Evolutionary conservation across 2,797 vertebrate species (phyloP).

Genomic region (Ctenopoma multispine): DNA sequence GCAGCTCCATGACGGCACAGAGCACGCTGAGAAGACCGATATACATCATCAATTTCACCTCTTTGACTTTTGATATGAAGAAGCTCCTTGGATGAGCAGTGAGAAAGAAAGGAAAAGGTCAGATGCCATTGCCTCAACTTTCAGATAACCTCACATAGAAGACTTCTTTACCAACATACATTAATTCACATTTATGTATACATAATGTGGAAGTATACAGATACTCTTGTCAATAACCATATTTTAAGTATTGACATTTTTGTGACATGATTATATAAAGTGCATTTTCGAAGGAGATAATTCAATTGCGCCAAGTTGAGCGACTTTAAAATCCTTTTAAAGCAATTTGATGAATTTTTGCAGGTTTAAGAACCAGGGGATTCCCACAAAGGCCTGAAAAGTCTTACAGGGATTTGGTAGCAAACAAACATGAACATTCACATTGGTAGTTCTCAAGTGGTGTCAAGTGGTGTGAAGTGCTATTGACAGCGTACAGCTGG

Average conservation of each 20-base stretch:
- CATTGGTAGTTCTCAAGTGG: slow-evolving; percentile 35
- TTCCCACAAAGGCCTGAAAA: slow-evolving; percentile 24
- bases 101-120: too few relatives aligned
- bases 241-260: slow-evolving; percentile 1
- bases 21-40: too few relatives aligned
- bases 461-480: slow-evolving; percentile 50
- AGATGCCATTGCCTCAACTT: too few relatives aligned
- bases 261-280: background rate
- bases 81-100: too few relatives aligned
- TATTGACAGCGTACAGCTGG: slow-evolving; percentile 56
- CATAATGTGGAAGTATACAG: background rate
- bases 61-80: too few relatives aligned
- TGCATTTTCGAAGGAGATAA: slow-evolving; percentile 3
- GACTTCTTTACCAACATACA: too few relatives aligned
- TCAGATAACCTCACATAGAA: too few relatives aligned
- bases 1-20: too few relatives aligned
- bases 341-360: slow-evolving; percentile 15
- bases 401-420: background rate
- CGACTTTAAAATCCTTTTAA: background rate
- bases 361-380: slow-evolving; percentile 1
- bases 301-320: background rate
- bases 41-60: too few relatives aligned
- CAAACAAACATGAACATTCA: slow-evolving; percentile 45
- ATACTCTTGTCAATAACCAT: background rate
- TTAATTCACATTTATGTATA: too few relatives aligned